phyloP scores from a whole-genome alignment of 1,140 invertebrate species.

The Octopus sinensis region DNA sequence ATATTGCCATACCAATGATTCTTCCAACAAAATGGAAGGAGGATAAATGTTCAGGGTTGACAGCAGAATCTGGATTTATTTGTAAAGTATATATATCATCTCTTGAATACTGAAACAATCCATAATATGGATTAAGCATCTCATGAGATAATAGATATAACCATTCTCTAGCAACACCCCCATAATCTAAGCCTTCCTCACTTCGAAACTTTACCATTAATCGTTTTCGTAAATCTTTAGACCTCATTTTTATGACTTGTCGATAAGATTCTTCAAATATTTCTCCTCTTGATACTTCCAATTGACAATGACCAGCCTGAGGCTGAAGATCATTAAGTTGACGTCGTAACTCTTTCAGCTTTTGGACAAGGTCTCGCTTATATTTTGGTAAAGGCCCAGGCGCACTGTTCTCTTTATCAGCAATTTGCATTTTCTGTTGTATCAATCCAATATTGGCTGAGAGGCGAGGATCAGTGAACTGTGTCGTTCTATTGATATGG shows the following conservation, averaged over 20 bases:
- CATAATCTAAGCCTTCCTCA: constrained; percentile 95
- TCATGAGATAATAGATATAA: constrained; percentile 90
- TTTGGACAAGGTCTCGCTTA: constrained; percentile 89
- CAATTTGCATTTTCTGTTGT: constrained; percentile 43
- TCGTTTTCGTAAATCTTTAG: constrained; percentile 93
- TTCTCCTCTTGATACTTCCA: constrained; percentile 82
- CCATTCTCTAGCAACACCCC: constrained; percentile 92
- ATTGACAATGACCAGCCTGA: constrained; percentile 88
- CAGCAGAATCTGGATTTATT: constrained; percentile 84
- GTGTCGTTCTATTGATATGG: constrained; percentile 93
- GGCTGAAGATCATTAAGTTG: constrained; percentile 87
- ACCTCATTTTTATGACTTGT: constrained; percentile 92
- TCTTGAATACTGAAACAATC: constrained; percentile 91
- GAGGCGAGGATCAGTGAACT: constrained; percentile 79
- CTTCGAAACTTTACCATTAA: constrained; percentile 94
- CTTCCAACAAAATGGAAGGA: constrained; percentile 98
- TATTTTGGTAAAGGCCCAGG: constrained; percentile 82
- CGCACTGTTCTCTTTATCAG: constrained; percentile 55
- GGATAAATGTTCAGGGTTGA: constrained; percentile 87
- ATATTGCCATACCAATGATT: constrained; percentile 91
- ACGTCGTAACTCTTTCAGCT: constrained; percentile 81
- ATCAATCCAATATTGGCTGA: constrained; percentile 49
- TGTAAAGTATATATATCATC: constrained; percentile 95
- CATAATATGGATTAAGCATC: constrained; percentile 96
- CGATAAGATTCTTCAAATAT: constrained; percentile 81